phyloP scores from a whole-genome alignment of 2,797 vertebrate genomes.

The Alfaro cultratus region DNA sequence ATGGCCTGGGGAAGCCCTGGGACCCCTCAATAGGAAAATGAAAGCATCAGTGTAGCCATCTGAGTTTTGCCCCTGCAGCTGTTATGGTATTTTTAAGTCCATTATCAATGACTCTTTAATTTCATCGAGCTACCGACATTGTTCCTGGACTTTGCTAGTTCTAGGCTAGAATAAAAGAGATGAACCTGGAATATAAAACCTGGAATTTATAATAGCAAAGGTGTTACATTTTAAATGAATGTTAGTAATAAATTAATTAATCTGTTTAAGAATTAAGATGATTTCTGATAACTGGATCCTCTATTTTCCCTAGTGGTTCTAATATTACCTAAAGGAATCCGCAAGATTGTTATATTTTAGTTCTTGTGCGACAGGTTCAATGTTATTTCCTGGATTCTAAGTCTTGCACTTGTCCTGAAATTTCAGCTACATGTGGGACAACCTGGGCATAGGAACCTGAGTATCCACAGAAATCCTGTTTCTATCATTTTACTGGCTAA shows the following conservation, averaged over 20 bases:
- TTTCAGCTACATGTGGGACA: background rate
- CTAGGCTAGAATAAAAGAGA: background rate
- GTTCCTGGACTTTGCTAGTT: too few species aligned
- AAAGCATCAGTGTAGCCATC: too few species aligned
- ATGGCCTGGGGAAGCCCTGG: background rate
- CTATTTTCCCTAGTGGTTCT: background rate
- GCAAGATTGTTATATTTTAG: background rate
- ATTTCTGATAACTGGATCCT: background rate
- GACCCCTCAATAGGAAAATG: too few species aligned
- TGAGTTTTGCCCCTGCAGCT: too few species aligned
- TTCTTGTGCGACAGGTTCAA: background rate
- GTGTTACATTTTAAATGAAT: background rate
- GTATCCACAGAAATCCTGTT: background rate
- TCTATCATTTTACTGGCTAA: background rate
- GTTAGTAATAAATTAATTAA: background rate
- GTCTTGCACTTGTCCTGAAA: background rate
- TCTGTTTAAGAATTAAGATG: background rate
- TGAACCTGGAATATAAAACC: background rate
- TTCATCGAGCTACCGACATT: too few species aligned
- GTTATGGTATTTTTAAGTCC: too few species aligned
- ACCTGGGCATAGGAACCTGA: background rate
- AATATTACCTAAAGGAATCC: background rate
- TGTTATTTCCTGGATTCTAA: background rate
- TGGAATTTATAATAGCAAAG: background rate
- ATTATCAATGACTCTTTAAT: too few species aligned